A percentile compares a stretch with the other conserved stretches of the same genome.
These are phyloP conservation scores for Ophion costatus DNA, from an alignment of 2,888 invertebrate species.

Conservation along the genomic window DNA sequence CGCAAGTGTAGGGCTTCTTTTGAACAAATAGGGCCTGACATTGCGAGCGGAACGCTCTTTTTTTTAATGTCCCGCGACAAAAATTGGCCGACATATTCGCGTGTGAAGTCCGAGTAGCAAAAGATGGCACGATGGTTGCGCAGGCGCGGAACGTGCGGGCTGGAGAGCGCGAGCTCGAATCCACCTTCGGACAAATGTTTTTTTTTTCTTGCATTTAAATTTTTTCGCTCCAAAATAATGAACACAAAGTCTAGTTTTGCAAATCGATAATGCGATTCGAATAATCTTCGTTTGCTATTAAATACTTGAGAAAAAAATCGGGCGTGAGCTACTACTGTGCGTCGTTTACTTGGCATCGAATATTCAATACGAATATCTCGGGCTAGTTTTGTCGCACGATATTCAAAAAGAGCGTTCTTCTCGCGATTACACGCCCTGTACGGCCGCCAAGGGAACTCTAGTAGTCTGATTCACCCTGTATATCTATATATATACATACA, in stretches of 20 bases:
- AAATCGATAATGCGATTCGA: too few species aligned
- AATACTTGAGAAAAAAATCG: too few species aligned
- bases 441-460: neutral
- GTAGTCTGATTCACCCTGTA: neutral
- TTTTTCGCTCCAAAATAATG: neutral
- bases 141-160: too few species aligned
- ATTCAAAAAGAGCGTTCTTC: neutral
- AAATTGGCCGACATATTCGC: neutral
- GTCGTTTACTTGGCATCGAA: too few species aligned
- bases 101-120: neutral
- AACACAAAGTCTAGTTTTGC: too few species aligned
- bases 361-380: neutral
- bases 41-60: neutral
- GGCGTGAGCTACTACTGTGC: too few species aligned
- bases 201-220: neutral
- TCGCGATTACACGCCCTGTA: neutral
- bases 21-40: neutral
- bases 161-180: neutral
- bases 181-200: neutral
- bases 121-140: too few species aligned
- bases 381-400: neutral
- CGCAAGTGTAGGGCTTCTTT: neutral
- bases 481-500: conserved; percentile 16
- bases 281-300: too few species aligned
- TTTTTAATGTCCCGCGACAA: neutral